Conservation (phyloP, 2,888 invertebrate genomes). For the Antheraea assamensis region DNA sequence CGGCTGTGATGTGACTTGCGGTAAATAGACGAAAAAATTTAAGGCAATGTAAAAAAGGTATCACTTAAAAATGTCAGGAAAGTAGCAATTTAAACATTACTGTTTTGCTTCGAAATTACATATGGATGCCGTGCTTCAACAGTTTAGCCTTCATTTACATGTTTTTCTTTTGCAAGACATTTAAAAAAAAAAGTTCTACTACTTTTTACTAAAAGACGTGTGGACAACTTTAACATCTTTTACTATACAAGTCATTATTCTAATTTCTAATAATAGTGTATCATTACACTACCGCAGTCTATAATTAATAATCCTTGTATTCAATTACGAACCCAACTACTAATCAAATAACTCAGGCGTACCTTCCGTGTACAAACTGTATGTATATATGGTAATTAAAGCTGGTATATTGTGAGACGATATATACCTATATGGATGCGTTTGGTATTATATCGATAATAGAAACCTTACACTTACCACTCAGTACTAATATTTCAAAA, state of each 20-base stretch:
- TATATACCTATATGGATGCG: background rate
- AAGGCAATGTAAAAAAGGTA: too few species aligned
- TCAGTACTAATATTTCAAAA: background rate
- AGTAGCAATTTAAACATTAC: too few species aligned
- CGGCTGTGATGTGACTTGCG: too few species aligned
- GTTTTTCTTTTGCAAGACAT: too few species aligned
- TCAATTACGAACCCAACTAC: background rate
- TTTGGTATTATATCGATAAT: background rate
- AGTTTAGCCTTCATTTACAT: too few species aligned
- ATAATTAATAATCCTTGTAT: background rate
- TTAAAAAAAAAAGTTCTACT: background rate
- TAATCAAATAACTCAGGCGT: background rate
- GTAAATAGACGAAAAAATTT: too few species aligned
- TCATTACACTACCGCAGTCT: too few species aligned
- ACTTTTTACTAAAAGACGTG: too few species aligned
- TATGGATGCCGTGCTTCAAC: too few species aligned
- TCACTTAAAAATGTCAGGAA: too few species aligned
- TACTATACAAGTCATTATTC: background rate
- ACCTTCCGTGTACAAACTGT: background rate
- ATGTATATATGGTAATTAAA: constrained; percentile 2
- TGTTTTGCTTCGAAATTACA: too few species aligned
- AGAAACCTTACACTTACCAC: background rate
- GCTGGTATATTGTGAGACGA: background rate
- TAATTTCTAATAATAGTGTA: background rate
- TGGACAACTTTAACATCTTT: too few species aligned